Conservation (phyloP, 2,113 vertebrate species). For the Vicugna pacos region DNA sequence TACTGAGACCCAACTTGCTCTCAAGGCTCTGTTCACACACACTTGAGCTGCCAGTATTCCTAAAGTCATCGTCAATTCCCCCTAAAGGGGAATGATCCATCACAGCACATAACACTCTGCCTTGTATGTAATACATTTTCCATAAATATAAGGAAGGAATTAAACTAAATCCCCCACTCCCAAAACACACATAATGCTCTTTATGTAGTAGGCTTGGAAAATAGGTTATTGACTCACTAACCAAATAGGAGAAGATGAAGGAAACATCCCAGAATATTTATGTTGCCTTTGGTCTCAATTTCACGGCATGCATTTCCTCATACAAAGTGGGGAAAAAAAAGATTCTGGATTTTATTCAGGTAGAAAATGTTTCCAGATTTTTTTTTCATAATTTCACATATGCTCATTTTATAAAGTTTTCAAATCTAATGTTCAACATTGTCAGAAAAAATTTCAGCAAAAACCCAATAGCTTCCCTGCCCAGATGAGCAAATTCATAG, state of each 20-base stretch:
- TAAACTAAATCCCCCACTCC: not conserved
- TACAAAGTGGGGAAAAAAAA: not conserved
- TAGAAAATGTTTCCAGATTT: conserved; percentile 59
- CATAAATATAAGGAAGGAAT: conserved; percentile 14
- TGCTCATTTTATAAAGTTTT: conserved; percentile 46
- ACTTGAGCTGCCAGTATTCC: not conserved
- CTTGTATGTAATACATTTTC: not conserved
- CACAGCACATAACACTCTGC: not conserved
- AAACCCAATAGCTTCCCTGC: not conserved
- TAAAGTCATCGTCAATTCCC: not conserved
- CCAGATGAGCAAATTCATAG: not conserved
- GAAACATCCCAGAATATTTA: conserved; percentile 37
- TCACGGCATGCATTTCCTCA: not conserved
- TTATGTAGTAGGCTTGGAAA: not conserved
- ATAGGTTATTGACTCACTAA: conserved; percentile 34
- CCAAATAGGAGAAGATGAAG: not conserved
- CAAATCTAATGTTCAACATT: not conserved
- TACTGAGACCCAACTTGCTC: not conserved
- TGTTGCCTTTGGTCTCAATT: conserved; percentile 6
- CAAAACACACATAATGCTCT: not conserved
- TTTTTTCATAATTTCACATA: conserved; percentile 38
- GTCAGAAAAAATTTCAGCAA: conserved; percentile 45
- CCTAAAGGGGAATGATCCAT: not conserved
- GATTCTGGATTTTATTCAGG: not conserved
- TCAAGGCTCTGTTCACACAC: not conserved